Evolutionary conservation across 2,797 vertebrate species (phyloP).

Genomic region (Danio jaintianensis): DNA sequence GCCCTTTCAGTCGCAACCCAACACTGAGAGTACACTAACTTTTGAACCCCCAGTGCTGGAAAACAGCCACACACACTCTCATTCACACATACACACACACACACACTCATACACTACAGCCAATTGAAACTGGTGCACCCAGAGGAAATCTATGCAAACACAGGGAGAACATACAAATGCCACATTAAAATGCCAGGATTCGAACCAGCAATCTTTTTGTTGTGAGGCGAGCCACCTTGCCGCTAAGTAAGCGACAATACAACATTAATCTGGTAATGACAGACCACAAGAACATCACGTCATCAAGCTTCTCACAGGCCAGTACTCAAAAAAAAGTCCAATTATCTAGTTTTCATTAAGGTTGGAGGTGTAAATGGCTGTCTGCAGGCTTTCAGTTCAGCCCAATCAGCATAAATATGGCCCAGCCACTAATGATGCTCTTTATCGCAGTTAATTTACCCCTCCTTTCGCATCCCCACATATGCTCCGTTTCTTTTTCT

Average conservation of each 20-base stretch:
- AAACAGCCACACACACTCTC: too few species aligned
- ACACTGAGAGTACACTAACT: too few species aligned
- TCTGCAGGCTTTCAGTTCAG: slow-evolving; percentile 24
- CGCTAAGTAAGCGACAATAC: not conserved
- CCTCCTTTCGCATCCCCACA: slow-evolving; percentile 19
- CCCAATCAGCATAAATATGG: slow-evolving; percentile 36
- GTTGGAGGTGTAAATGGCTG: slow-evolving; percentile 11
- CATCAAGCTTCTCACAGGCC: not conserved
- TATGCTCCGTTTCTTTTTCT: slow-evolving; percentile 24
- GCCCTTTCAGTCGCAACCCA: too few species aligned
- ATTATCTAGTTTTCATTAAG: slow-evolving; percentile 27
- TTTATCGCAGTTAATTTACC: slow-evolving; percentile 45
- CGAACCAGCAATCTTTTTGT: too few species aligned
- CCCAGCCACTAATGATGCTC: slow-evolving; percentile 38
- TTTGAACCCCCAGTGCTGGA: too few species aligned
- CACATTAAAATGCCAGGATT: too few species aligned
- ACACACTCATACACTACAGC: too few species aligned
- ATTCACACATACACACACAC: too few species aligned
- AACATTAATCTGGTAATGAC: not conserved
- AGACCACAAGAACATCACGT: not conserved
- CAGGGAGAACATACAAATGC: too few species aligned
- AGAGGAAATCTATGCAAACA: too few species aligned
- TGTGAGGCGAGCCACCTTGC: too few species aligned
- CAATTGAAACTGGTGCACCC: too few species aligned
- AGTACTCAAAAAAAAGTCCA: slow-evolving; percentile 3